A percentile compares a stretch with the other conserved stretches of the same genome.
phyloP scores from a whole-genome alignment of 1,140 invertebrate species.

The Drosophila kohkoa region DNA sequence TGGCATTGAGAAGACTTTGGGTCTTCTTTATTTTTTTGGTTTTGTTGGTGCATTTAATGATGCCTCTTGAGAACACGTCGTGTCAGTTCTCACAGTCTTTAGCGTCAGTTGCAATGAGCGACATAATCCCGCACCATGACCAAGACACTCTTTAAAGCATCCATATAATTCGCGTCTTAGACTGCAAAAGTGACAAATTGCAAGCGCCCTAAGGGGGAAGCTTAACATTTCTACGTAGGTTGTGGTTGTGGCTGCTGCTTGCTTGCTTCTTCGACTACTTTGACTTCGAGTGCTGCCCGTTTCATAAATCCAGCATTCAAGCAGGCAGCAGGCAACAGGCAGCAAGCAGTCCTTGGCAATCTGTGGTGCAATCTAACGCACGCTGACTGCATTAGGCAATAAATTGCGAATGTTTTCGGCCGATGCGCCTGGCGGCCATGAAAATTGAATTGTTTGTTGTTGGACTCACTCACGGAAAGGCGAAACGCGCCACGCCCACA shows the following conservation, averaged over 20 bases:
- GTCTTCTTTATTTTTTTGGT: slow-evolving; percentile 24
- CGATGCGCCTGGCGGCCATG: slow-evolving; percentile 57
- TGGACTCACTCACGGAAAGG: slow-evolving; percentile 57
- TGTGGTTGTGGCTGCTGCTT: not conserved
- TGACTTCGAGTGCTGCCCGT: slow-evolving; percentile 19
- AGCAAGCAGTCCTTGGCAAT: slow-evolving; percentile 43
- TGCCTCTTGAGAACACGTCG: slow-evolving; percentile 39
- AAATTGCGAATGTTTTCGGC: slow-evolving; percentile 74
- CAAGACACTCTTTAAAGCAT: not conserved
- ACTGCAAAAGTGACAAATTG: slow-evolving; percentile 69
- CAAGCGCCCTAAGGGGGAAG: slow-evolving; percentile 32
- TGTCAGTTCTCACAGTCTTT: slow-evolving; percentile 60
- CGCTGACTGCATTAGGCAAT: slow-evolving; percentile 77
- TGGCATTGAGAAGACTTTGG: slow-evolving; percentile 58
- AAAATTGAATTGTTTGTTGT: slow-evolving; percentile 82
- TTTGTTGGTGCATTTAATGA: slow-evolving; percentile 53
- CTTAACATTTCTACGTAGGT: not conserved
- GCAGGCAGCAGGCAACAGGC: not conserved
- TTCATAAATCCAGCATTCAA: slow-evolving; percentile 45
- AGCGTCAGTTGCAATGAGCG: slow-evolving; percentile 20
- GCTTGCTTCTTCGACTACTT: not conserved
- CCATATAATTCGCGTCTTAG: slow-evolving; percentile 4
- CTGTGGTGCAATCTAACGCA: slow-evolving; percentile 72
- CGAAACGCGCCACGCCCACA: slow-evolving; percentile 66
- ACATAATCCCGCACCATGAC: slow-evolving; percentile 11